These are phyloP conservation scores for Rhea americana DNA, from an alignment of 2,113 vertebrate genomes.

Conservation along the genomic window DNA sequence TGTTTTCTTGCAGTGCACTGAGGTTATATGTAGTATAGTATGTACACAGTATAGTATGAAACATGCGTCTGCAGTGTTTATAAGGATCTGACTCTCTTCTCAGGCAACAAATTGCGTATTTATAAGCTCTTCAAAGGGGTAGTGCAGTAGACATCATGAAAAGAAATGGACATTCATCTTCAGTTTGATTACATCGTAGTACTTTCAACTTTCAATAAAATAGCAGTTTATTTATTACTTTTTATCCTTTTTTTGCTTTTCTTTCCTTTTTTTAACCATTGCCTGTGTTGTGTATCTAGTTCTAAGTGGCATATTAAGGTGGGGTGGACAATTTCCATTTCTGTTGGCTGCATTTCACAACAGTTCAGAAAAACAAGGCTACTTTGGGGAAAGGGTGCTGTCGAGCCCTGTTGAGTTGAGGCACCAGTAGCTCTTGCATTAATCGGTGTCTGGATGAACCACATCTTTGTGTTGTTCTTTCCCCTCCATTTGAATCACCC, in stretches of 20 bases:
- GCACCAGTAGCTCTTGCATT: not conserved
- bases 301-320: not conserved
- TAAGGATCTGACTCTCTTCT: not conserved
- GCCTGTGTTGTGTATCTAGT: not conserved
- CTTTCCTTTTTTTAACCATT: not conserved
- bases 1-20: not conserved
- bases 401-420: not conserved
- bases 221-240: not conserved
- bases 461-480: not conserved
- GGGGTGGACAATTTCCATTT: not conserved
- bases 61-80: not conserved
- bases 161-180: not conserved
- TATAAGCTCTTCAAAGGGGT: not conserved
- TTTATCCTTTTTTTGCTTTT: too few species aligned
- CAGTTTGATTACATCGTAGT: not conserved
- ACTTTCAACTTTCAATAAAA: not conserved
- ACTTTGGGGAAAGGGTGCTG: not conserved
- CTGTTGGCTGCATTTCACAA: not conserved
- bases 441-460: not conserved
- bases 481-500: not conserved
- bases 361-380: not conserved
- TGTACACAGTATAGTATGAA: not conserved
- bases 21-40: not conserved
- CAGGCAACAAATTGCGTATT: not conserved
- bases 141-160: not conserved